A percentile compares a stretch with the other conserved stretches of the same genome.
Conservation (phyloP, 2,113 vertebrate genomes). For the Peromyscus leucopus region DNA sequence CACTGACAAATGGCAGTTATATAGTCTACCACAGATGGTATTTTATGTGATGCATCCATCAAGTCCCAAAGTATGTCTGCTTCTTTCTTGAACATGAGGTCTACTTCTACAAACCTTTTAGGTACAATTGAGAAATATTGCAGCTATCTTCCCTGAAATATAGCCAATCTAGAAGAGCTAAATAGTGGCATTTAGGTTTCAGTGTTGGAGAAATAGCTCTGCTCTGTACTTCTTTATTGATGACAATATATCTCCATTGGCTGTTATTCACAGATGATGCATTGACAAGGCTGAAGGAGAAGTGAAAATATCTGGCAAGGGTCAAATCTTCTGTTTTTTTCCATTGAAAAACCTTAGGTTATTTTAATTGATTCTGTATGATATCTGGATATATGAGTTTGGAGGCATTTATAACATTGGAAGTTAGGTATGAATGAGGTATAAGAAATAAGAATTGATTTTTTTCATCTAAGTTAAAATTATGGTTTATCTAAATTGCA, state of each 20-base stretch:
- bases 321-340: background rate
- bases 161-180: conserved; percentile 16
- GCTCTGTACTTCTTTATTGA: background rate
- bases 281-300: background rate
- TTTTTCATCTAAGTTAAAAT: background rate
- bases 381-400: background rate
- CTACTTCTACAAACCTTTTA: conserved; percentile 45
- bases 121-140: conserved; percentile 54
- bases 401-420: background rate
- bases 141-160: conserved; percentile 62
- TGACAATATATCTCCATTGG: background rate
- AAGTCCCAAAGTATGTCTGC: conserved; percentile 15
- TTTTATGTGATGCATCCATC: conserved; percentile 61
- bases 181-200: conserved; percentile 49
- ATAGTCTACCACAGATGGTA: background rate
- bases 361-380: background rate
- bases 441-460: background rate
- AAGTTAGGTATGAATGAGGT: background rate
- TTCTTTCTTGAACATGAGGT: background rate
- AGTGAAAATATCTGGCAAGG: background rate
- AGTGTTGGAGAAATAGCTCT: conserved; percentile 36
- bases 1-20: conserved; percentile 42
- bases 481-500: background rate
- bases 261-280: background rate
- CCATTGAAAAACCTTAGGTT: background rate